Evolutionary conservation across 2,797 vertebrate genomes (phyloP).

Genomic region (Pangasius larnaudii): DNA sequence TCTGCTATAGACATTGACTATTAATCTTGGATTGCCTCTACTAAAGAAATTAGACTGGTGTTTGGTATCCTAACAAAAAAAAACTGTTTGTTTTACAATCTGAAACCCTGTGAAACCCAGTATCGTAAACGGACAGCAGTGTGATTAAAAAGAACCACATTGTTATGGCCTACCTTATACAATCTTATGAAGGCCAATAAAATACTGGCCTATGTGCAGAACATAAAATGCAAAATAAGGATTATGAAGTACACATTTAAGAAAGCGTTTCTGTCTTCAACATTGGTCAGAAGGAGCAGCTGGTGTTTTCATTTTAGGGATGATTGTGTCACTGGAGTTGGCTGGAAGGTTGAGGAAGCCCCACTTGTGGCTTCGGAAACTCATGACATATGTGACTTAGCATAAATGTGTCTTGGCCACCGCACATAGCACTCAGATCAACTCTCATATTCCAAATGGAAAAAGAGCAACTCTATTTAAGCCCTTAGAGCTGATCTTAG

Average conservation of each 20-base stretch:
- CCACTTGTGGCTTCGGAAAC: not conserved
- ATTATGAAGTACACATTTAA: not conserved
- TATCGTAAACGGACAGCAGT: not conserved
- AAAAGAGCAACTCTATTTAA: not conserved
- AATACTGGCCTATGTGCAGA: not conserved
- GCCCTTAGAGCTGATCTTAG: no score
- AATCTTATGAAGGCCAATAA: not conserved
- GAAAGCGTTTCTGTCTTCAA: not conserved
- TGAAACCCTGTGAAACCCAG: not conserved
- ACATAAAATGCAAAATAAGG: not conserved
- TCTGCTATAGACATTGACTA: not conserved
- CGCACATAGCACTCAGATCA: not conserved
- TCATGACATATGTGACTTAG: not conserved
- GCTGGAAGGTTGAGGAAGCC: not conserved
- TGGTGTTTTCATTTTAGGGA: not conserved
- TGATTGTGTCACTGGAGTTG: not conserved
- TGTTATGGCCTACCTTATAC: not conserved
- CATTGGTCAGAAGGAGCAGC: not conserved
- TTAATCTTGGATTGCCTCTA: not conserved
- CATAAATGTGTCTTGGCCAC: not conserved
- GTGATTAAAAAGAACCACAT: not conserved
- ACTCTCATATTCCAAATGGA: not conserved
- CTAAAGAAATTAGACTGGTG: not conserved
- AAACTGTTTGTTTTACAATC: not conserved
- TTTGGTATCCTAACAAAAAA: not conserved